Conservation (phyloP, 2,888 invertebrate species). For the Platypus cylindrus region DNA sequence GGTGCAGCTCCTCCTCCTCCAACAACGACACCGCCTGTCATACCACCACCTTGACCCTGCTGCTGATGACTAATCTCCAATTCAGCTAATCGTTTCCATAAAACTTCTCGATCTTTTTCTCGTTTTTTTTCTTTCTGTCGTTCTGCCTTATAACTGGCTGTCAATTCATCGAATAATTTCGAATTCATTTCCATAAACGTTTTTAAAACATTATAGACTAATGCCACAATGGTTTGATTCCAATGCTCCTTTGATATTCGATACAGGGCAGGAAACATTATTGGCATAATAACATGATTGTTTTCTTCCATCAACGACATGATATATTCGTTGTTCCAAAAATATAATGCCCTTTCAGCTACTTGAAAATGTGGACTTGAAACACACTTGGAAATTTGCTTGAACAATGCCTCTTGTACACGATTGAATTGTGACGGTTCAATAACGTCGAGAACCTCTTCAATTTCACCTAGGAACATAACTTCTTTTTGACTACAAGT, state of each 20-base stretch:
- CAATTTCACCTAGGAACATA: conserved; percentile 98
- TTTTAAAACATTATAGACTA: conserved; percentile 99
- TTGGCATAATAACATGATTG: conserved; percentile 95
- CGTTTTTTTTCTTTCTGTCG: conserved; percentile 95
- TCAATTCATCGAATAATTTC: conserved; percentile 97
- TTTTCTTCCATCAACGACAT: conserved; percentile 98
- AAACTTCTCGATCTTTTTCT: conserved; percentile 92
- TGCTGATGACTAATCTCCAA: conserved; percentile 70
- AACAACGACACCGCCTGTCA: no score
- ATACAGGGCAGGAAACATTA: conserved; percentile 99
- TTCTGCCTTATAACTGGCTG: conserved; percentile 97
- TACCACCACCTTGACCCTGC: no score
- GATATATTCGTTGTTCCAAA: conserved; percentile 99
- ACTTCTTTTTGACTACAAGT: conserved; percentile 94
- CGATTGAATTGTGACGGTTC: conserved; percentile 98
- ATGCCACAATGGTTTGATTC: conserved; percentile 99
- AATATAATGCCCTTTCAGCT: conserved; percentile 96
- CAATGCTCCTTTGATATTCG: conserved; percentile 99
- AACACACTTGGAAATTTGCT: conserved; percentile 97
- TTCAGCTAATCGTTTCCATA: conserved; percentile 92
- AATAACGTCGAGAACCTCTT: conserved; percentile 98
- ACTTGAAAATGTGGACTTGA: conserved; percentile 98
- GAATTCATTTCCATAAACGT: conserved; percentile 99
- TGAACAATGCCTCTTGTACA: conserved; percentile 95
- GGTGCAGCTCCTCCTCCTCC: no score